Base-by-base conservation (phyloP, 2,888 invertebrate genomes). In the Pomacea canaliculata region DNA sequence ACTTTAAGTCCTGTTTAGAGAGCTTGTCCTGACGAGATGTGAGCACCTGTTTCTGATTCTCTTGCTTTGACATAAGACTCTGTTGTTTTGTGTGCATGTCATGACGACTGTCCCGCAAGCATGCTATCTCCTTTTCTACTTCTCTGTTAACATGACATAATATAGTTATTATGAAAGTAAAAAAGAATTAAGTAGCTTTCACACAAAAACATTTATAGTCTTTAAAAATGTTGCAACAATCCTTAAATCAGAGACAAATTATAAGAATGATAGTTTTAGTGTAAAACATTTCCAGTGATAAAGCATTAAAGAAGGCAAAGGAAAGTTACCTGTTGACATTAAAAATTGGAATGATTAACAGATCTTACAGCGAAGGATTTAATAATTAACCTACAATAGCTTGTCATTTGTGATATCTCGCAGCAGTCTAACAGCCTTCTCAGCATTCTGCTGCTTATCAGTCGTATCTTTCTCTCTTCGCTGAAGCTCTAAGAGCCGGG, bases 1-100 rank as follows among this genome's bases (percentile, higher is more conserved):
- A 84, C 76, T 85, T 85, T n/a, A 84, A 67, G 51, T 81, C 76
- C 12, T 84, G 78, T 74, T 85, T 85, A 67, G 84, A 79, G 48
- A 82, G 70, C 79, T 85, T 85, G 76, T 86, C 86, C 67, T 86
- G 83, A 23, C 83, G 79, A 16, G 76, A 76, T 0, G 83, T 71
- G 66, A 83, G 70, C 70, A 81, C 78, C 19, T 83, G 82, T n/a
- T 83, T 77, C 16, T 83, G 74, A 67, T 84, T 82, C 48, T 84
- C 81, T 71, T 81, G 83, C 70, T 78, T 80, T 10, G 80, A 74
- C n/a, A 70, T 71, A 37, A 84, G 71, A 16, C 83, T 82, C 19
- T 76, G 70, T 69, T 80, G 65, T 27, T 73, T 78, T 2, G 78
- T 77, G 56, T 78, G 80, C n/a, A 78, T 77, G 23, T 84, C 85